Conservation (phyloP, 2,888 invertebrate species). For the Drosophila yooni region DNA sequence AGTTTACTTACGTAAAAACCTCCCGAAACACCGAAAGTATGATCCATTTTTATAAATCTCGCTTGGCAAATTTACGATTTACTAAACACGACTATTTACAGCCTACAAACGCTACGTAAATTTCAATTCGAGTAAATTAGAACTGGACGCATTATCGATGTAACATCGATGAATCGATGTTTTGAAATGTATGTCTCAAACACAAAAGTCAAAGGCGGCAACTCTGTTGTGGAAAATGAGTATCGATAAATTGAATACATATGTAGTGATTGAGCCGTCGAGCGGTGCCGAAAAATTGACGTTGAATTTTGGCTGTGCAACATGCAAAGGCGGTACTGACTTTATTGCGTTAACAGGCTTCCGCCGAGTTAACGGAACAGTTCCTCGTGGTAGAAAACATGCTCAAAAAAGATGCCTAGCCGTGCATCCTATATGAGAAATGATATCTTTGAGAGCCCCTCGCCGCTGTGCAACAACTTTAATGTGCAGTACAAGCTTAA, state of each 20-base stretch:
- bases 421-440: conserved; percentile 16
- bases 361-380: conserved; percentile 14
- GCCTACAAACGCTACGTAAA: background rate
- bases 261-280: background rate
- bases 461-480: conserved; percentile 62
- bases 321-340: conserved; percentile 35
- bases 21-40: conserved; percentile 55
- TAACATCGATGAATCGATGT: background rate
- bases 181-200: background rate
- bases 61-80: background rate
- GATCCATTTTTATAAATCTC: conserved; percentile 54
- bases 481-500: too few species aligned
- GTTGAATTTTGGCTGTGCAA: conserved; percentile 19
- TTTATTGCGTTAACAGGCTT: background rate
- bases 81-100: too few species aligned
- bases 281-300: background rate
- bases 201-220: background rate
- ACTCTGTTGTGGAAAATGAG: too few species aligned
- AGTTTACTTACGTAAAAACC: conserved; percentile 67
- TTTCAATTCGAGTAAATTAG: background rate
- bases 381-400: conserved; percentile 51
- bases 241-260: background rate
- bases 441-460: conserved; percentile 51
- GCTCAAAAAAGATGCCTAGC: conserved; percentile 38
- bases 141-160: background rate